phyloP scores from a whole-genome alignment of 1,140 invertebrate species.

The Nautilus pompilius region DNA sequence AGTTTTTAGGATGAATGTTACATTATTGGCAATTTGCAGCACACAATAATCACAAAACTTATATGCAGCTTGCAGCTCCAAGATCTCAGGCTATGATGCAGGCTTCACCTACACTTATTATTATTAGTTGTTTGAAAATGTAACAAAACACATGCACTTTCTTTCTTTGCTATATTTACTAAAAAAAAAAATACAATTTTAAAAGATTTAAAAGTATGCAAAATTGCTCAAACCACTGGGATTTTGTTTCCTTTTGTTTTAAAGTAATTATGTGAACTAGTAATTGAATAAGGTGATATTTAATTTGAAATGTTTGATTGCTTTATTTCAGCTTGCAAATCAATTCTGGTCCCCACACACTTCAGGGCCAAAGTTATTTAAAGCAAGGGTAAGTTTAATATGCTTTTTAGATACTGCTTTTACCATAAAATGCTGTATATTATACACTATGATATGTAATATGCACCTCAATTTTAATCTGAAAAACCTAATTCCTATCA shows the following conservation, averaged over 20 bases:
- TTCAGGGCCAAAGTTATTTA: slow-evolving; percentile 46
- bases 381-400: slow-evolving; percentile 35
- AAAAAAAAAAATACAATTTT: too few species aligned
- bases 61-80: too few species aligned
- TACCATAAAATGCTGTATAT: slow-evolving; percentile 1
- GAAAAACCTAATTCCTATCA: neutral
- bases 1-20: slow-evolving; percentile 1
- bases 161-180: too few species aligned
- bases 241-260: slow-evolving; percentile 78
- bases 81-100: too few species aligned
- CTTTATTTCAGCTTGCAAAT: slow-evolving; percentile 68
- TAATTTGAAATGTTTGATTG: slow-evolving; percentile 11
- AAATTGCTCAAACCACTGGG: too few species aligned
- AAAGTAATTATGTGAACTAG: slow-evolving; percentile 72
- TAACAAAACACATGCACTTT: too few species aligned
- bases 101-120: too few species aligned
- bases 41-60: slow-evolving; percentile 10
- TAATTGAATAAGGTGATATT: slow-evolving; percentile 57
- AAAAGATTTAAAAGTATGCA: too few species aligned
- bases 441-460: neutral
- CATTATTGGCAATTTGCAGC: slow-evolving; percentile 10
- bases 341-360: slow-evolving; percentile 86
- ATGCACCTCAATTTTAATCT: neutral
- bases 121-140: too few species aligned
- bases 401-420: neutral